Evolutionary conservation across 1,140 invertebrate genomes (phyloP).

Genomic region (Bombus superbus): DNA sequence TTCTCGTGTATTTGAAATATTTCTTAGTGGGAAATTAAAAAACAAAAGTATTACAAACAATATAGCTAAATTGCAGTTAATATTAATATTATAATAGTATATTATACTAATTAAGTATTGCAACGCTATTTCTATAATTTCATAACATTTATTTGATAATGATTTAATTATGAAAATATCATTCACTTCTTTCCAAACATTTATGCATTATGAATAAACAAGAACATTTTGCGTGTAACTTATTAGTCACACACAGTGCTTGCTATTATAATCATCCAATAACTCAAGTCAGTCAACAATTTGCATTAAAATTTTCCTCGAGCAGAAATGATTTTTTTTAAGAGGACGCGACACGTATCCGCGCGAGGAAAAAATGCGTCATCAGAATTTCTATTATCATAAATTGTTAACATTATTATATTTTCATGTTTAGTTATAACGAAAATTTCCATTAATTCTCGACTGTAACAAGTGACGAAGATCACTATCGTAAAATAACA

Average conservation of each 20-base stretch:
- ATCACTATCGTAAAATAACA: no score
- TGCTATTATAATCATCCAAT: neutral
- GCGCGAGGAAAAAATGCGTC: neutral
- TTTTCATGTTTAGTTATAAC: neutral
- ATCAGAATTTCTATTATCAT: constrained; percentile 21
- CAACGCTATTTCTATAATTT: no score
- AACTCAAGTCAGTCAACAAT: neutral
- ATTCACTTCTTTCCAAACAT: no score
- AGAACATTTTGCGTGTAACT: neutral
- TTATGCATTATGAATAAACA: no score
- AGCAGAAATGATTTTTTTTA: neutral
- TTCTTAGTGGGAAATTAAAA: no score
- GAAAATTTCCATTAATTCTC: neutral
- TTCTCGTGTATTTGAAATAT: neutral
- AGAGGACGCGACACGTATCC: neutral
- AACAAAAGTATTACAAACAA: no score
- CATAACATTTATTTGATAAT: no score
- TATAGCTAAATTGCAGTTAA: no score
- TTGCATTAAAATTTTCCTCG: constrained; percentile 13
- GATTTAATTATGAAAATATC: no score
- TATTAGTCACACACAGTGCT: neutral
- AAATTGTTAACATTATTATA: constrained; percentile 12
- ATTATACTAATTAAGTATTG: no score
- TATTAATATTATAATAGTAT: no score
- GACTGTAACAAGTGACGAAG: no score